Conservation (phyloP, 2,888 invertebrate genomes). For the Cryptophagus acutangulus region DNA sequence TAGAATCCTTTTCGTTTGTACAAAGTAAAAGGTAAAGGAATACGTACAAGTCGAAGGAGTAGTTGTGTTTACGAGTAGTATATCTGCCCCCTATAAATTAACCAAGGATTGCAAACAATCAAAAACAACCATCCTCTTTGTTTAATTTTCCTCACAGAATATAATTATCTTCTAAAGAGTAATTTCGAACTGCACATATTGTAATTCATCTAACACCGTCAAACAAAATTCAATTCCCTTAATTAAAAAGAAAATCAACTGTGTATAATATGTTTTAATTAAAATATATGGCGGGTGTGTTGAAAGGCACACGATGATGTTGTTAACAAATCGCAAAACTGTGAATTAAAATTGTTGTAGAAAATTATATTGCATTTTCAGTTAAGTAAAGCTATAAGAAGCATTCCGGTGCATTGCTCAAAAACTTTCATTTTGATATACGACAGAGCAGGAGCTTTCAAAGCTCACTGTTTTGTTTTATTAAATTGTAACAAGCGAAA, state of each 20-base stretch:
- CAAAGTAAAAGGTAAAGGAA: too few species aligned
- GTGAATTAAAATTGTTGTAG: conserved; percentile 2
- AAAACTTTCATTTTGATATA: conserved; percentile 7
- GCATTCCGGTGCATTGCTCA: conserved; percentile 1
- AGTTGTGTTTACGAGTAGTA: too few species aligned
- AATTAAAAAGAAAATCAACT: conserved; percentile 4
- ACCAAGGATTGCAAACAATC: background rate
- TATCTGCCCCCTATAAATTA: conserved; percentile 5
- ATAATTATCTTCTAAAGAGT: background rate
- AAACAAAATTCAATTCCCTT: conserved; percentile 5
- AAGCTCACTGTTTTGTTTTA: conserved; percentile 4
- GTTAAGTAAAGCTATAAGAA: conserved; percentile 3
- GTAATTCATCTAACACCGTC: conserved; percentile 3
- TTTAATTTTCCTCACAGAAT: background rate
- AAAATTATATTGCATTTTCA: conserved; percentile 6
- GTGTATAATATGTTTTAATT: too few species aligned
- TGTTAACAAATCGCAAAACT: conserved; percentile 2
- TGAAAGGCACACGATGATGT: background rate
- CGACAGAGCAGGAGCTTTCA: background rate
- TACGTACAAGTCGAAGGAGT: too few species aligned
- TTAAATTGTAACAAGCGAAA: conserved; percentile 3
- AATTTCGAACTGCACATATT: background rate
- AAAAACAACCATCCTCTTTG: background rate
- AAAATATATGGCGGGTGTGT: conserved; percentile 4
- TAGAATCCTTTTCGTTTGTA: too few species aligned